Conservation (phyloP, 2,113 vertebrate genomes). For the Butorides virescens region DNA sequence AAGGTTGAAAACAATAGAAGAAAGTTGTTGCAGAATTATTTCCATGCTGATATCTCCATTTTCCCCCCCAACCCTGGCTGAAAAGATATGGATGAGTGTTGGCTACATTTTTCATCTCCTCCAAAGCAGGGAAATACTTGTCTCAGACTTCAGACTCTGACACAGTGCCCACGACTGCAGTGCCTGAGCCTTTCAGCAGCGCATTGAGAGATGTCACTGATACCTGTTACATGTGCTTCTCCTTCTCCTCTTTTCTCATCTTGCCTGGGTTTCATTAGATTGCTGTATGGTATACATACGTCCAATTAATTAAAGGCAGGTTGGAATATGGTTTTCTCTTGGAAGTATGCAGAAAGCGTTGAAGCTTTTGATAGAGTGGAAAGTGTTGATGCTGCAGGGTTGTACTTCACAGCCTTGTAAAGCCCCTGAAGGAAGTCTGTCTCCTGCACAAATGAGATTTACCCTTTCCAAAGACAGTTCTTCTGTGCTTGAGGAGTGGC, state of each 20-base stretch:
- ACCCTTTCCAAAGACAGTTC: not conserved
- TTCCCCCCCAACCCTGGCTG: not conserved
- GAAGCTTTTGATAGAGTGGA: not conserved
- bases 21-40: not conserved
- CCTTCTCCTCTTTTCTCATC: not conserved
- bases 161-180: not conserved
- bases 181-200: not conserved
- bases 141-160: not conserved
- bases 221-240: not conserved
- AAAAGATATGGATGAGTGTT: not conserved
- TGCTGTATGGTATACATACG: not conserved
- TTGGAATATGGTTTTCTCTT: conserved; percentile 2
- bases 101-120: not conserved
- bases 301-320: conserved; percentile 21
- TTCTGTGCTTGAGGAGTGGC: not conserved
- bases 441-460: conserved; percentile 36
- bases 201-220: not conserved
- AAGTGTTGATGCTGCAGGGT: conserved; percentile 53
- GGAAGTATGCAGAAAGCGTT: conserved; percentile 4
- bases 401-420: conserved; percentile 36
- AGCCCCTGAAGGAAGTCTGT: conserved; percentile 15
- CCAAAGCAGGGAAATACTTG: not conserved
- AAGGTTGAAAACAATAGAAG: not conserved
- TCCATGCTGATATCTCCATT: not conserved
- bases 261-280: not conserved